Evolutionary conservation across 2,888 invertebrate species (phyloP).

Genomic region (Lepidonotus clava): DNA sequence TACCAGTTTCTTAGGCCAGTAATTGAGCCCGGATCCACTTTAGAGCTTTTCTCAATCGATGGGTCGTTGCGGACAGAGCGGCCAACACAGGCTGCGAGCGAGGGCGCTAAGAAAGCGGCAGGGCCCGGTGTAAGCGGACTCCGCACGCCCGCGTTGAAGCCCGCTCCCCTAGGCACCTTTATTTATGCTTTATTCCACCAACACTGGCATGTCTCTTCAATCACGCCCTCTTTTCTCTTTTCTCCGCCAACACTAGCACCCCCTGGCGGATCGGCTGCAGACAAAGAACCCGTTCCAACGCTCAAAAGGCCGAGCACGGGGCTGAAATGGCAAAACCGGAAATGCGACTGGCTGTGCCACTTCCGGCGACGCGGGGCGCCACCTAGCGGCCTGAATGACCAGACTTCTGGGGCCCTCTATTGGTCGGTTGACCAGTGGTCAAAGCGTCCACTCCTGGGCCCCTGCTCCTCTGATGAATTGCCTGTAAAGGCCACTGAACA

Average conservation of each 20-base stretch:
- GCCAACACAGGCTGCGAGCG: not conserved
- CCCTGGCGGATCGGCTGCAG: not conserved
- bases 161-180: not conserved
- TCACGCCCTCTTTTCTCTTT: not conserved
- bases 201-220: not conserved
- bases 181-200: conserved; percentile 8
- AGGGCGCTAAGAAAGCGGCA: not conserved
- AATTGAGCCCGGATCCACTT: not conserved
- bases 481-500: not conserved
- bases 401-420: not conserved
- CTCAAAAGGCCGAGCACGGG: not conserved
- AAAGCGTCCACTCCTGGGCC: not conserved
- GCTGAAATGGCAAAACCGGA: not conserved
- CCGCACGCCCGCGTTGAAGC: not conserved
- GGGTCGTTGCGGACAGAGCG: not conserved
- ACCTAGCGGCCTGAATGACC: not conserved
- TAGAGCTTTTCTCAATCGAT: conserved; percentile 16
- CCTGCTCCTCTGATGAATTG: not conserved
- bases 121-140: too few relatives aligned
- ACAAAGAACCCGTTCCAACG: conserved; percentile 7
- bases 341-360: not conserved
- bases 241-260: not conserved
- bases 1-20: conserved; percentile 1
- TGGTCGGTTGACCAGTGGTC: not conserved
- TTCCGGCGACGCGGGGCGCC: not conserved